Conservation (phyloP, 2,888 invertebrate species). For the Phaedon cochleariae region DNA sequence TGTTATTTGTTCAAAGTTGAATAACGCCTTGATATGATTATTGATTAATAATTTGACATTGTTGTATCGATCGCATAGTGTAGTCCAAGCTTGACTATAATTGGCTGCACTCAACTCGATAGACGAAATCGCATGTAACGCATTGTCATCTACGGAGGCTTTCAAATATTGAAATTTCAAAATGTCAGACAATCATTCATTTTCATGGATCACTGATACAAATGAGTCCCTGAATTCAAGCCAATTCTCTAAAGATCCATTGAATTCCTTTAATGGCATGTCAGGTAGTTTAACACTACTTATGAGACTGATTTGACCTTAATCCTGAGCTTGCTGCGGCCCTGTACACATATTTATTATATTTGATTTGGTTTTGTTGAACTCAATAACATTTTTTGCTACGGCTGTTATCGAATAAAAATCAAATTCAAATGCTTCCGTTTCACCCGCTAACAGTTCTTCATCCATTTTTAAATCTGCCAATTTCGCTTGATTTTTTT, state of each 20-base stretch:
- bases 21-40: constrained; percentile 10
- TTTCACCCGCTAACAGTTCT: neutral
- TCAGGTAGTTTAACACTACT: constrained; percentile 12
- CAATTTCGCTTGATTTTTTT: neutral
- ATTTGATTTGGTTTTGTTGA: constrained; percentile 9
- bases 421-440: neutral
- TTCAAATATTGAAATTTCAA: constrained; percentile 6
- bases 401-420: constrained; percentile 6
- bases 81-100: constrained; percentile 14
- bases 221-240: constrained; percentile 5
- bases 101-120: constrained; percentile 7
- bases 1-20: constrained; percentile 2
- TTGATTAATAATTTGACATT: neutral
- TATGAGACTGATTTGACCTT: neutral
- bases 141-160: neutral
- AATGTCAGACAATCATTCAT: neutral
- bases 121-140: neutral
- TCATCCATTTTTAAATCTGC: neutral
- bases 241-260: neutral
- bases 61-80: constrained; percentile 3
- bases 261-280: constrained; percentile 1
- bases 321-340: neutral
- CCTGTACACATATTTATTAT: constrained; percentile 14
- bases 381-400: neutral
- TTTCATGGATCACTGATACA: constrained; percentile 10